A percentile compares a stretch with the other conserved stretches of the same genome.
Evolutionary conservation across 2,888 invertebrate species (phyloP).

Genomic region (Coelopa pilipes): DNA sequence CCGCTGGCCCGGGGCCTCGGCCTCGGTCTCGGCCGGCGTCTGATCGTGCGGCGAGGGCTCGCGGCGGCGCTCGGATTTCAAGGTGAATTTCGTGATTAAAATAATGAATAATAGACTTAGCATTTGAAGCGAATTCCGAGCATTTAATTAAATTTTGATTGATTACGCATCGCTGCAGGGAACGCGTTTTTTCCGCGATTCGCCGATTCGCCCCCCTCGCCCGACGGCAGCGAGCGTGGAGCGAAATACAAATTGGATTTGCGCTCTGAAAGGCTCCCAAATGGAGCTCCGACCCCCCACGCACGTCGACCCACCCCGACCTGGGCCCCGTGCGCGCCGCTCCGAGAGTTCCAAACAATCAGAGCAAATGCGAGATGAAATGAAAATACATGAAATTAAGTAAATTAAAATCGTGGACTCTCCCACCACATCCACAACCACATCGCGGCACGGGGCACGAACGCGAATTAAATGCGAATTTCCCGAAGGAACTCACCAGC

Average conservation of each 20-base stretch:
- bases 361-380: constrained; percentile 8
- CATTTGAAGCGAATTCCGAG: constrained; percentile 32
- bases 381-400: constrained; percentile 17
- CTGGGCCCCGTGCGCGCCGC: not conserved
- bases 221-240: constrained; percentile 13
- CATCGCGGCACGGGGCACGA: no score
- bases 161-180: constrained; percentile 37
- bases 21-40: no score
- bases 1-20: not conserved
- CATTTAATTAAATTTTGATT: constrained; percentile 43
- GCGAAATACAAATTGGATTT: constrained; percentile 41
- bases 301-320: no score
- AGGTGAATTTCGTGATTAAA: no score
- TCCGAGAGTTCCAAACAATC: constrained; percentile 1
- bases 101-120: constrained; percentile 4
- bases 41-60: no score
- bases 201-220: no score
- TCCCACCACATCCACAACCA: no score
- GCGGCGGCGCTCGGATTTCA: no score
- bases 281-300: not conserved
- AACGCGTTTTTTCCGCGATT: not conserved
- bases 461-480: no score
- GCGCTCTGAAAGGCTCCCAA: constrained; percentile 21
- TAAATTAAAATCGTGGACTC: constrained; percentile 21
- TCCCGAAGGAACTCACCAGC: not conserved